Evolutionary conservation across 1,140 invertebrate species (phyloP).

Genomic region (Neotoxoptera formosana): DNA sequence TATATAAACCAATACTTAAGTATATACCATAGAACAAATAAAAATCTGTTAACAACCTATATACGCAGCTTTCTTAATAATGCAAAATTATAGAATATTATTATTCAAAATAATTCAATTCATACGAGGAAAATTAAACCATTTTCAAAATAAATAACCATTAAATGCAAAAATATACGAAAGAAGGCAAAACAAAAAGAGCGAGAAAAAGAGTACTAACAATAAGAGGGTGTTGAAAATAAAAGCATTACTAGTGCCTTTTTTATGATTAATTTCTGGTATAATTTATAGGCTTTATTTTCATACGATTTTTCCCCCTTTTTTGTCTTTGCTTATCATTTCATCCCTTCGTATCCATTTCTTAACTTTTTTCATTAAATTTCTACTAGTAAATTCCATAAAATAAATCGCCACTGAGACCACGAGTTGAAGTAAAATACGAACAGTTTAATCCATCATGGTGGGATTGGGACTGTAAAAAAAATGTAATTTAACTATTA

Average conservation of each 20-base stretch:
- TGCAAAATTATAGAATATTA: not conserved
- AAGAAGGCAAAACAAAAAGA: not conserved
- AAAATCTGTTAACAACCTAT: not conserved
- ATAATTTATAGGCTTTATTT: slow-evolving; percentile 45
- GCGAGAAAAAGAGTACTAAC: not conserved
- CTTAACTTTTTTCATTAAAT: slow-evolving; percentile 47
- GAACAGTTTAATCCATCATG: not conserved
- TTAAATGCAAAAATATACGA: not conserved
- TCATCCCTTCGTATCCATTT: not conserved
- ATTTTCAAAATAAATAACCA: slow-evolving; percentile 20
- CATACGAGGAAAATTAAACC: not conserved
- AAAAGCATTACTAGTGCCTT: not conserved
- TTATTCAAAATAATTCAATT: not conserved
- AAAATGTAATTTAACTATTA: not conserved
- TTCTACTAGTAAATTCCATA: slow-evolving; percentile 30
- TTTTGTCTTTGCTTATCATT: slow-evolving; percentile 30
- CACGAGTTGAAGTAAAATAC: not conserved
- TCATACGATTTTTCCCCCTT: not conserved
- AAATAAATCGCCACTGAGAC: slow-evolving; percentile 8
- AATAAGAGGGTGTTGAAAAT: slow-evolving; percentile 3
- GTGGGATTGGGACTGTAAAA: not conserved
- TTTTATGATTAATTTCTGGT: slow-evolving; percentile 26
- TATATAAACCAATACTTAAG: not conserved
- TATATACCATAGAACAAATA: not conserved
- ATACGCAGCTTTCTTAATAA: not conserved